A percentile compares a stretch with the other conserved stretches of the same genome.
Conservation (phyloP, 2,888 invertebrate genomes). For the Ecliptopera silaceata region DNA sequence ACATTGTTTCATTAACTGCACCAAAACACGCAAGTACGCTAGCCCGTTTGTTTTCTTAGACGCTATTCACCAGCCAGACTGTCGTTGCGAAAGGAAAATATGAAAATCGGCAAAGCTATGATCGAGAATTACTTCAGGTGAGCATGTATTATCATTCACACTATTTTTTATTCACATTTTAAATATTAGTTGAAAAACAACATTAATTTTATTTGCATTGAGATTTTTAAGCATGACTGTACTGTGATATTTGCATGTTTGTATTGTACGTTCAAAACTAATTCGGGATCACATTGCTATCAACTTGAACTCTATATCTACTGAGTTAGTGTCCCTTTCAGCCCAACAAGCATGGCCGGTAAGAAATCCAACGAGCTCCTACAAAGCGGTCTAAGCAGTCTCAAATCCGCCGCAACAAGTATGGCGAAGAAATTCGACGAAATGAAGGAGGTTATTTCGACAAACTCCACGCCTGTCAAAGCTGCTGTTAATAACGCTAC, state of each 20-base stretch:
- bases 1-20: slow-evolving; percentile 40
- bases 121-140: slow-evolving; percentile 92
- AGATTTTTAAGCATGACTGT: slow-evolving; percentile 11
- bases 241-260: slow-evolving; percentile 9
- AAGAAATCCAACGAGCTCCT: slow-evolving; percentile 95
- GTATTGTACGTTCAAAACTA: neutral
- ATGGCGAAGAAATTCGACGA: slow-evolving; percentile 95
- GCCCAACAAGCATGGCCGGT: slow-evolving; percentile 91
- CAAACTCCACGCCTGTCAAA: slow-evolving; percentile 93
- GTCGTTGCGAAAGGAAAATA: slow-evolving; percentile 91
- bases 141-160: slow-evolving; percentile 50
- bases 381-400: slow-evolving; percentile 92
- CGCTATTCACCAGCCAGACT: slow-evolving; percentile 93
- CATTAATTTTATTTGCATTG: slow-evolving; percentile 2
- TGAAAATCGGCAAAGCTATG: slow-evolving; percentile 90
- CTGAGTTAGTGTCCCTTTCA: slow-evolving; percentile 56
- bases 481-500: slow-evolving; percentile 78
- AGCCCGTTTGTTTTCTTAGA: slow-evolving; percentile 84
- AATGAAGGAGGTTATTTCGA: slow-evolving; percentile 94
- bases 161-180: slow-evolving; percentile 8
- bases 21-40: slow-evolving; percentile 53
- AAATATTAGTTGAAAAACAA: neutral
- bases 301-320: neutral
- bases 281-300: no score
- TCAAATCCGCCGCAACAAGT: slow-evolving; percentile 93